Evolutionary conservation across 2,888 invertebrate species (phyloP), one percentile per base, ranked within the genome.

Genomic region (Parnassius mnemosyne): DNA sequence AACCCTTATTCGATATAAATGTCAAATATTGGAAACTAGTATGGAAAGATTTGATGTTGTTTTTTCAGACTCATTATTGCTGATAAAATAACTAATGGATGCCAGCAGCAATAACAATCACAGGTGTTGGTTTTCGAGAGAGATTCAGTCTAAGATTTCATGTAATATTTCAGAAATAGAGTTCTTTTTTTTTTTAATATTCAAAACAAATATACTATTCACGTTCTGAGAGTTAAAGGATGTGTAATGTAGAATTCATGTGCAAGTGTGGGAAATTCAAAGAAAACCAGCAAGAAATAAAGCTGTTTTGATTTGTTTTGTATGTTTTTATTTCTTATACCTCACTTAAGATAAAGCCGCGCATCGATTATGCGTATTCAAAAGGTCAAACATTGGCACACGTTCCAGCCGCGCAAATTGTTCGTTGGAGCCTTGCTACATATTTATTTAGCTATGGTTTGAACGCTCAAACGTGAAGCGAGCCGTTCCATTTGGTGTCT

Each of bases 251-350:
- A 86, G 84, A 81, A 68, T 80, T 79, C 80, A 81, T 83, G 80
- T 83, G 79, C 81, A 81, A 80, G 76, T 81, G 81, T 80, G 81
- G 78, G 79, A 83, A 83, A 83, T 83, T 79, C 80, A 81, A 79
- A 81, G 82, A 81, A 79, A 85, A 84, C 84, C 85, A 87, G 87
- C 87, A 81, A 79, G 76, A 83, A 89, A 89, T 89, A 89, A 84
- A 90, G 85, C 88, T 89, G 90, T 89, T 90, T 89, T 89, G 87
- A 90, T 89, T 90, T 89, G 81, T 87, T 80, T 78, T 81, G 78
- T 58, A 25, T 62, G 79, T 89, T 85, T 84, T 77, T 76, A 80
- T 83, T 71, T 70, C n/a, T 49, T 13, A 16, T 13, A 13, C 13
- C 10, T 11, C 43, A 11, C 43, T 3, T 43, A 43, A 9, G 43